These are phyloP conservation scores for Temnothorax ravouxi DNA, from an alignment of 2,888 invertebrate species.

Conservation along the genomic window DNA sequence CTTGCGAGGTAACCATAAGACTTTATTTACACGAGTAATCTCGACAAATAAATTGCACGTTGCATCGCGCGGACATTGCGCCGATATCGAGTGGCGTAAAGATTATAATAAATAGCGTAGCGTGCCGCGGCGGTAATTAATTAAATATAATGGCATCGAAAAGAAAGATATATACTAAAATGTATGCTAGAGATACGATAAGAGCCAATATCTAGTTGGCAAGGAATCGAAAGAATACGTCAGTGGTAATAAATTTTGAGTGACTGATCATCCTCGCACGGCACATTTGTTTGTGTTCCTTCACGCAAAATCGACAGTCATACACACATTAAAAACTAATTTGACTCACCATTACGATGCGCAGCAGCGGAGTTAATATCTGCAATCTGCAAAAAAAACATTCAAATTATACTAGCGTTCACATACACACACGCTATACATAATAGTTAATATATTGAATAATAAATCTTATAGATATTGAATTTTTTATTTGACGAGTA, in stretches of 20 bases:
- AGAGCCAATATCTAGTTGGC: conserved; percentile 38
- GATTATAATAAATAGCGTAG: conserved; percentile 44
- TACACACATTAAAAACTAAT: not conserved
- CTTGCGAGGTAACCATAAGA: conserved; percentile 36
- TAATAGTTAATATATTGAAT: not conserved
- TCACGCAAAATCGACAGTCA: not conserved
- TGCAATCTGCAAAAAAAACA: not conserved
- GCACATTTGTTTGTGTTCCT: conserved; percentile 16
- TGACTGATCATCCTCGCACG: conserved; percentile 28
- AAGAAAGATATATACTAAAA: conserved; percentile 29
- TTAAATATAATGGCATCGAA: conserved; percentile 40
- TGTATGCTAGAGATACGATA: conserved; percentile 39
- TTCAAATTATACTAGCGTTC: not conserved
- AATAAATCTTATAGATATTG: not conserved
- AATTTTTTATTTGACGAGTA: not conserved
- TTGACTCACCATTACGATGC: not conserved
- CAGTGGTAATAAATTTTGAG: conserved; percentile 39
- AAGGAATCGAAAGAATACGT: conserved; percentile 43
- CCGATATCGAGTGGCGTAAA: conserved; percentile 41
- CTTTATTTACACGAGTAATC: conserved; percentile 48
- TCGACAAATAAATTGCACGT: conserved; percentile 29
- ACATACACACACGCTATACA: no score
- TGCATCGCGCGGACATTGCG: not conserved
- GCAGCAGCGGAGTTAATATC: not conserved
- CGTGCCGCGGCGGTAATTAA: conserved; percentile 41